Evolutionary conservation across 2,888 invertebrate genomes (phyloP), one percentile per base, ranked within the genome.

Genomic region (Tetropium fuscum): DNA sequence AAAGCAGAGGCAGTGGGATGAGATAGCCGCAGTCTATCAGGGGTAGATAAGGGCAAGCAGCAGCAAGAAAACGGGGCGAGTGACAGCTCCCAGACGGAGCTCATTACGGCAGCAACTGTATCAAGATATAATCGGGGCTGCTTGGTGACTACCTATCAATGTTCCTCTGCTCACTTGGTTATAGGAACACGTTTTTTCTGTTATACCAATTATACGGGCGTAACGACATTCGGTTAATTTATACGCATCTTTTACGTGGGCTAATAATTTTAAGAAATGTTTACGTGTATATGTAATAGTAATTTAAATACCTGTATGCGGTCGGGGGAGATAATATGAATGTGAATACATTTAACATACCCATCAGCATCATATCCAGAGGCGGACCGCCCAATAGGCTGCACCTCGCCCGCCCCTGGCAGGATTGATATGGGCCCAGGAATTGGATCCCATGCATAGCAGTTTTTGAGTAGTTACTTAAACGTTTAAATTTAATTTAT

Each of bases 71-170:
- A 51, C 63, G 60, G 63, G 53, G 44, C 60, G 60, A 57, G 67
- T 74, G 75, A 75, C 75, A 74, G 75, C 73, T 68, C 65, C 72
- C 74, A 74, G 75, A 76, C 74, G 71, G 66, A 71, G 72, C 75
- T 75, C 75, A 75, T 76, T 76, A 75, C 74, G 66, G 61, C 68
- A 64, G 64, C 60, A 68, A 66, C 66, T 67, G 69, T 74, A 74
- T 74, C 74, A 69, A 69, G 73, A 72, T 74, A 66, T 59, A 65
- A 70, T 63, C 62, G 66, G 41, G 51, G 63, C 58, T 51, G 22
- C 51, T 63, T 53, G 59, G 59, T 66, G 66, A 66, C 57, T 58
- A 63, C 60, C 60, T 63, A 69, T 67, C 65, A 64, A 53, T 59
- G 51, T 51, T 51, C 13, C 45, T 19, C 32, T 48, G 54, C 57